These are phyloP conservation scores for Brachypteracias leptosomus DNA, from an alignment of 2,113 vertebrate species.

Conservation along the genomic window DNA sequence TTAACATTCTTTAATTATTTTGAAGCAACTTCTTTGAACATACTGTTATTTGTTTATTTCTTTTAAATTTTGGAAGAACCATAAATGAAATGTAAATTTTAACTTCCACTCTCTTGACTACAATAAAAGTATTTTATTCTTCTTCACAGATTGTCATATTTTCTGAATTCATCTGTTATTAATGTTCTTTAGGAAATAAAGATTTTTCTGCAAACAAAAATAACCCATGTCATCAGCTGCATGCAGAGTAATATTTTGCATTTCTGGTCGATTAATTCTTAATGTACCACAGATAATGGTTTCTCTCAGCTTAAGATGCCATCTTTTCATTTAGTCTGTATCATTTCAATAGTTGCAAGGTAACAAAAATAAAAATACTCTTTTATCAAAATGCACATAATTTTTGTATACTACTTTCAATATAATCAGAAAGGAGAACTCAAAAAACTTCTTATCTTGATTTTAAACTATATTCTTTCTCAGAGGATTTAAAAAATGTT, in stretches of 20 bases:
- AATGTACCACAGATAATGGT: conserved; percentile 70
- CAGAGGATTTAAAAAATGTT: not conserved
- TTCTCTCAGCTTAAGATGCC: conserved; percentile 60
- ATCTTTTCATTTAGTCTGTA: conserved; percentile 44
- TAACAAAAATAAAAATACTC: not conserved
- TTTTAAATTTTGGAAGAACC: not conserved
- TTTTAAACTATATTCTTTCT: conserved; percentile 1
- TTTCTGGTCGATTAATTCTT: conserved; percentile 69
- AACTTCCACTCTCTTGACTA: conserved; percentile 13
- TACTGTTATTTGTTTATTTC: not conserved
- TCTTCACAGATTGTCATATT: not conserved
- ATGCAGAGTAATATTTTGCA: conserved; percentile 55
- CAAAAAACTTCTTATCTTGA: not conserved
- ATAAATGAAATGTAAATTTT: not conserved
- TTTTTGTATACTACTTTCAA: not conserved
- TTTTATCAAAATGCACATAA: not conserved
- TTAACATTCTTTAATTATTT: not conserved
- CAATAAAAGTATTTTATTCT: conserved; percentile 16
- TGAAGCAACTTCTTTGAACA: not conserved
- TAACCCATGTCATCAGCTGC: conserved; percentile 57
- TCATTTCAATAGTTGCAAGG: conserved; percentile 38
- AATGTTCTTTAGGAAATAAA: conserved; percentile 66
- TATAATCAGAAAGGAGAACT: not conserved
- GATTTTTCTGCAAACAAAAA: conserved; percentile 66
- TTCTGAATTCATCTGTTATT: conserved; percentile 52